Evolutionary conservation across 1,140 invertebrate species (phyloP).

Genomic region (Thrips palmi): DNA sequence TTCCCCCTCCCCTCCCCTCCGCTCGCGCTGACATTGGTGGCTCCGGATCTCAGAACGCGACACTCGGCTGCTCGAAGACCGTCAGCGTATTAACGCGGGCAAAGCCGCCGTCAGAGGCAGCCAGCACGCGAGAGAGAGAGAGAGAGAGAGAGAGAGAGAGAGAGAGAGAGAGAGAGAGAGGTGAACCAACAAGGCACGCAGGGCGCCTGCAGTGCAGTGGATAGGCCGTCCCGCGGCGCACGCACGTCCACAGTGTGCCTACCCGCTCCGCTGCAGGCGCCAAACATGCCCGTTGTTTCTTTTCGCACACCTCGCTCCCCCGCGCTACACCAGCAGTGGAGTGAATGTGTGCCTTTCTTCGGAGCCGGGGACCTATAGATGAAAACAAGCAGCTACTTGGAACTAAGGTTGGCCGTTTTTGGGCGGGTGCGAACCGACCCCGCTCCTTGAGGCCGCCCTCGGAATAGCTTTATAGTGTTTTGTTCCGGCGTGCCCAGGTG

Average conservation of each 20-base stretch:
- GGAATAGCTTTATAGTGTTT: too few species aligned
- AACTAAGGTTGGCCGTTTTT: too few species aligned
- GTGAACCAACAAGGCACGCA: slow-evolving; percentile 10
- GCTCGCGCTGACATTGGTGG: neutral
- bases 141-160: slow-evolving; percentile 20
- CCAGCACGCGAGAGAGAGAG: slow-evolving; percentile 26
- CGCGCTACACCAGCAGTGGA: slow-evolving; percentile 2
- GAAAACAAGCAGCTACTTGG: too few species aligned
- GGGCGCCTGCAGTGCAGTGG: slow-evolving; percentile 24
- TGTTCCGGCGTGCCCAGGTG: too few species aligned
- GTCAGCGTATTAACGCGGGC: too few species aligned
- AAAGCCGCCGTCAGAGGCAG: slow-evolving; percentile 16
- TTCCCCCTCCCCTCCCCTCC: neutral
- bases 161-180: slow-evolving; percentile 22
- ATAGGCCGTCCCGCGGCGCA: slow-evolving; percentile 6
- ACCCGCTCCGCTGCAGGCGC: slow-evolving; percentile 4
- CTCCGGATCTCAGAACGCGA: too few species aligned
- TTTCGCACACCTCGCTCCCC: slow-evolving; percentile 5
- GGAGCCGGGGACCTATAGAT: too few species aligned
- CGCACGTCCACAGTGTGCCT: slow-evolving; percentile 1
- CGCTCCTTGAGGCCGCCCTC: too few species aligned
- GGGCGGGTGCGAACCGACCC: too few species aligned
- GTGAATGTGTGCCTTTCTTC: neutral
- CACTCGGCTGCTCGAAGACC: too few species aligned
- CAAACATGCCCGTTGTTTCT: slow-evolving; percentile 15